Percentiles rank a stretch among this genome's conserved stretches.
phyloP scores from a whole-genome alignment of 2,113 vertebrate species.

The Sphaerodactylus townsendi region DNA sequence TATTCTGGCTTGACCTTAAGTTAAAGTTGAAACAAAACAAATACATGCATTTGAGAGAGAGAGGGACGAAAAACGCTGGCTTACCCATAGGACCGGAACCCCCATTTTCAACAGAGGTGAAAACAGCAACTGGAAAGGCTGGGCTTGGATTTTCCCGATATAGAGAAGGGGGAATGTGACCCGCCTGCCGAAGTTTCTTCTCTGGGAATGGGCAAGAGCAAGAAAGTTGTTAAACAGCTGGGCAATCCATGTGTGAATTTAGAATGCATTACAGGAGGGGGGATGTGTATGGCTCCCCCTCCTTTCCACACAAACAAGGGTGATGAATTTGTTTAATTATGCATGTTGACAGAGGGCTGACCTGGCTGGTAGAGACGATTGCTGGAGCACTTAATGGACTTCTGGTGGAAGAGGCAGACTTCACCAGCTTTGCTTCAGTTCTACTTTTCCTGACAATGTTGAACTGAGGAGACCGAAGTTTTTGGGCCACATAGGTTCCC shows the following conservation, averaged over 20 bases:
- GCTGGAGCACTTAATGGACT: not conserved
- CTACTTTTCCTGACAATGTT: not conserved
- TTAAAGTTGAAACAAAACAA: too few relatives aligned
- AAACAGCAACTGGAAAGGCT: not conserved
- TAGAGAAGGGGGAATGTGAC: not conserved
- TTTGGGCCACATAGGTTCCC: not conserved
- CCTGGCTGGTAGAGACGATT: not conserved
- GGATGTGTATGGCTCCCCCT: accelerated
- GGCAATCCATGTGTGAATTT: not conserved
- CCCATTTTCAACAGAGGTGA: not conserved
- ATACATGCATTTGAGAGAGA: too few relatives aligned
- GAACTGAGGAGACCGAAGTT: not conserved
- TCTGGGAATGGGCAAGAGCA: not conserved
- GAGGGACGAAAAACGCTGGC: too few relatives aligned
- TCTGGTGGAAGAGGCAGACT: not conserved
- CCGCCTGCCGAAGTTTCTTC: not conserved
- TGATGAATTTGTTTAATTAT: not conserved
- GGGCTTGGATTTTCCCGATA: not conserved
- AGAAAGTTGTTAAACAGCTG: accelerated
- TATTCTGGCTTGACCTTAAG: too few relatives aligned
- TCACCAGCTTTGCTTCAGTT: not conserved
- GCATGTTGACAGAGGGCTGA: not conserved
- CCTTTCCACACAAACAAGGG: not conserved
- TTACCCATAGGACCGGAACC: too few relatives aligned
- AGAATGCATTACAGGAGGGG: not conserved